A percentile compares a stretch with the other conserved stretches of the same genome.
phyloP scores from a whole-genome alignment of 2,888 invertebrate genomes.

The Uloborus plumipes region DNA sequence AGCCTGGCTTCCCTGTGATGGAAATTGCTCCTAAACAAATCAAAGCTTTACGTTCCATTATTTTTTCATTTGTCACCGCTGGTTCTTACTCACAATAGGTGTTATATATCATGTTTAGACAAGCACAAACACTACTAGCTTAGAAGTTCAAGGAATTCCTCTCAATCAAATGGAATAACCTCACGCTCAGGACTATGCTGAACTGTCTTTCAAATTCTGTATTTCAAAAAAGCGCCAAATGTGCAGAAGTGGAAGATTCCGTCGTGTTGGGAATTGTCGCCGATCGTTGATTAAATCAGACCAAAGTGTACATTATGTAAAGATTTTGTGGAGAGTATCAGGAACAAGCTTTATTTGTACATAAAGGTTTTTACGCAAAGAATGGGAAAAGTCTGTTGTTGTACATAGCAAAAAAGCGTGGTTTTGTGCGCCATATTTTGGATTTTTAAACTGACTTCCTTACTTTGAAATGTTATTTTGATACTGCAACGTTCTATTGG shows the following conservation, averaged over 20 bases:
- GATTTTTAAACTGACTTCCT: conserved; percentile 36
- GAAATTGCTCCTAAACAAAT: background rate
- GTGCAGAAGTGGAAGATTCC: background rate
- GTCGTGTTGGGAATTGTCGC: background rate
- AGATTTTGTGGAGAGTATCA: too few relatives aligned
- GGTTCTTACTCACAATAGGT: background rate
- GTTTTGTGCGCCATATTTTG: conserved; percentile 32
- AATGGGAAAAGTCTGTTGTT: background rate
- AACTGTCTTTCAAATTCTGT: too few relatives aligned
- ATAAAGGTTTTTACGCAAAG: conserved; percentile 36
- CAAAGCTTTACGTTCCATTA: background rate
- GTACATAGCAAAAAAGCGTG: conserved; percentile 33
- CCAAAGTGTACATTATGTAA: too few relatives aligned
- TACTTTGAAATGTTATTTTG: conserved; percentile 39
- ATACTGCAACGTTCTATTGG: conserved; percentile 21
- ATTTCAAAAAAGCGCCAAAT: conserved; percentile 9
- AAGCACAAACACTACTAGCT: too few relatives aligned
- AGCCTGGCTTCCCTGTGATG: conserved; percentile 67
- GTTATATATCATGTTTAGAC: background rate
- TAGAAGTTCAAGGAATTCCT: too few relatives aligned
- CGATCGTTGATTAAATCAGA: too few relatives aligned
- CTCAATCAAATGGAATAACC: background rate
- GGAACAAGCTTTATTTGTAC: conserved; percentile 27
- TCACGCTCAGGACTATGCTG: too few relatives aligned
- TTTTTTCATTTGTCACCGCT: background rate